These are phyloP conservation scores for Aphaenogaster floridana DNA, from an alignment of 1,140 invertebrate species.

Conservation along the genomic window DNA sequence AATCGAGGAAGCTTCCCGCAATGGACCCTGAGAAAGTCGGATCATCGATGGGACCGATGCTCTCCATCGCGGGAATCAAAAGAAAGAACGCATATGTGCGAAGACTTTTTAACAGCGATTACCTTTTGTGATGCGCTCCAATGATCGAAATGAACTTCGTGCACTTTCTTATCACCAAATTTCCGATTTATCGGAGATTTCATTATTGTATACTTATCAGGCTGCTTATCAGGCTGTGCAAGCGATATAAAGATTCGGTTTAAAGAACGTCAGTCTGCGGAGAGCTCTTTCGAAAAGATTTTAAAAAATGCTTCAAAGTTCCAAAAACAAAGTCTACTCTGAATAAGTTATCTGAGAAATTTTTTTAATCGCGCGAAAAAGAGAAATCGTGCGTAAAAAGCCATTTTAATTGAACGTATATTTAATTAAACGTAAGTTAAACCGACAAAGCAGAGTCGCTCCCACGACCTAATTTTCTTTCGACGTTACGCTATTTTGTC, in stretches of 20 bases:
- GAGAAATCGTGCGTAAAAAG: neutral
- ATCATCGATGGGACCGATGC: neutral
- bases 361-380: neutral
- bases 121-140: neutral
- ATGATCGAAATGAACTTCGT: neutral
- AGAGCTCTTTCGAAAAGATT: no score
- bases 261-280: no score
- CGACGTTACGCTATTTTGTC: neutral
- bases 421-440: neutral
- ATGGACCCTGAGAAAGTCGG: constrained; percentile 7
- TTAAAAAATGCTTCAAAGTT: no score
- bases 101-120: constrained; percentile 15
- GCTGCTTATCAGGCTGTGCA: neutral
- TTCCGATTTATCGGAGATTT: neutral
- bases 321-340: neutral
- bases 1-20: constrained; percentile 43
- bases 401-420: neutral
- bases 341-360: neutral
- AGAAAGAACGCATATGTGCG: neutral
- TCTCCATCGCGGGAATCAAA: neutral
- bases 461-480: neutral
- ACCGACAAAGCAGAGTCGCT: neutral
- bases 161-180: neutral
- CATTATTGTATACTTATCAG: neutral
- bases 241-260: neutral